Evolutionary conservation across 1,140 invertebrate species (phyloP).

Genomic region (Zophobas morio): DNA sequence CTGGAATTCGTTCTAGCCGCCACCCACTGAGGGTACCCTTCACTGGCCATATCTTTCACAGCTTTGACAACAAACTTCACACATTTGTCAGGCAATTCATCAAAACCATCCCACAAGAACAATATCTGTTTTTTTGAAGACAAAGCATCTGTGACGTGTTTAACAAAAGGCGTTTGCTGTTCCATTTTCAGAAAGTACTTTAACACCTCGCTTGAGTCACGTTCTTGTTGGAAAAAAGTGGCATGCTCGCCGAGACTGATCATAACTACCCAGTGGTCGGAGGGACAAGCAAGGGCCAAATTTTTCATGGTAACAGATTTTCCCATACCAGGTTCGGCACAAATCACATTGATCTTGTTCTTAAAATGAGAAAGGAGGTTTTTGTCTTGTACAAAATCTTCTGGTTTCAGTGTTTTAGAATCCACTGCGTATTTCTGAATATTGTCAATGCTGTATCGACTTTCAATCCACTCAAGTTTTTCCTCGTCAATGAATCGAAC

Average conservation of each 20-base stretch:
- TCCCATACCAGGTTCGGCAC: constrained; percentile 8
- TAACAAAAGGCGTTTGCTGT: not conserved
- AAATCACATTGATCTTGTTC: constrained; percentile 15
- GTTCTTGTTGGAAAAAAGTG: constrained; percentile 13
- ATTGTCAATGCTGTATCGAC: not conserved
- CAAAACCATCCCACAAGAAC: constrained; percentile 20
- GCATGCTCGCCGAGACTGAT: not conserved
- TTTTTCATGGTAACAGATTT: constrained; percentile 8
- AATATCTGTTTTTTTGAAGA: constrained; percentile 1
- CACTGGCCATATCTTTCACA: not conserved
- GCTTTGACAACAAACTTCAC: not conserved
- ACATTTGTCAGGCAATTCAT: constrained; percentile 3
- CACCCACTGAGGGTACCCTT: constrained; percentile 5
- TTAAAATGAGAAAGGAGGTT: not conserved
- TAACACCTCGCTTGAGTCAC: not conserved
- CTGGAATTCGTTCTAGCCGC: not conserved
- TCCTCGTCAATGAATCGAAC: constrained; percentile 3
- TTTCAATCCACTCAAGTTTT: constrained; percentile 10
- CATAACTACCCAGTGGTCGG: not conserved
- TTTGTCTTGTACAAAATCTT: constrained; percentile 2
- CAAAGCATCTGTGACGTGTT: not conserved
- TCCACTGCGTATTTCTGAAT: constrained; percentile 9
- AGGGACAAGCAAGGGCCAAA: not conserved
- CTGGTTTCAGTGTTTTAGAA: not conserved
- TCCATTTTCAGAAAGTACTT: not conserved